Conservation (phyloP, 2,797 vertebrate species). For the Dromococcyx pavoninus region DNA sequence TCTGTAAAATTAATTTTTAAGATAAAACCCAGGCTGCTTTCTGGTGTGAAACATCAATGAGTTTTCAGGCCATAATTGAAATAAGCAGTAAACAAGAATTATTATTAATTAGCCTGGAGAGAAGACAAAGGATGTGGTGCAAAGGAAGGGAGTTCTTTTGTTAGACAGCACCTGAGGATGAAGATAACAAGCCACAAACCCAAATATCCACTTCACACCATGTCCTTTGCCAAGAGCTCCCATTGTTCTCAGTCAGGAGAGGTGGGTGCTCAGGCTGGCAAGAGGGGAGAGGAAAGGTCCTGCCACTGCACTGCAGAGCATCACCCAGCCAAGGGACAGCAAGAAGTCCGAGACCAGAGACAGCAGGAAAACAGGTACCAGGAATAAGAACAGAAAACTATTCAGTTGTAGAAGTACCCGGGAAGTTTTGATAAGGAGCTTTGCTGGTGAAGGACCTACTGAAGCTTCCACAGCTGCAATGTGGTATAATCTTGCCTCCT, state of each 20-base stretch:
- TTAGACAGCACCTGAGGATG: not conserved
- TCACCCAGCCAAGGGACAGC: not conserved
- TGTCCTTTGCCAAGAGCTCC: not conserved
- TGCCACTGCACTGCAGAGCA: not conserved
- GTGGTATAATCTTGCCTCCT: not conserved
- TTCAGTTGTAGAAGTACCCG: not conserved
- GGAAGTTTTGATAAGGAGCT: not conserved
- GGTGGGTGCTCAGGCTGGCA: not conserved
- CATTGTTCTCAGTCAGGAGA: not conserved
- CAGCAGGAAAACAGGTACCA: not conserved
- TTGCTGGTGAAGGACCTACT: not conserved
- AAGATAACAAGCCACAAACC: not conserved
- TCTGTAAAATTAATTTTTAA: not conserved
- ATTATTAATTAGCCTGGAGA: not conserved
- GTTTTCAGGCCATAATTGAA: not conserved
- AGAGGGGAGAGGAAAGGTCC: not conserved
- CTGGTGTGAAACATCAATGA: not conserved
- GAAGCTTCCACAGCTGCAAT: not conserved
- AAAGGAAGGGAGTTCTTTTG: not conserved
- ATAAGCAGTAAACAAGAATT: not conserved
- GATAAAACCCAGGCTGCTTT: not conserved
- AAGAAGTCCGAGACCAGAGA: not conserved
- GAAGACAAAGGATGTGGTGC: not conserved
- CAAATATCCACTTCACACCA: not conserved
- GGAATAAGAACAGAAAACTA: not conserved